phyloP scores from a whole-genome alignment of 2,797 vertebrate genomes.

The Scomberomorus guttatus region DNA sequence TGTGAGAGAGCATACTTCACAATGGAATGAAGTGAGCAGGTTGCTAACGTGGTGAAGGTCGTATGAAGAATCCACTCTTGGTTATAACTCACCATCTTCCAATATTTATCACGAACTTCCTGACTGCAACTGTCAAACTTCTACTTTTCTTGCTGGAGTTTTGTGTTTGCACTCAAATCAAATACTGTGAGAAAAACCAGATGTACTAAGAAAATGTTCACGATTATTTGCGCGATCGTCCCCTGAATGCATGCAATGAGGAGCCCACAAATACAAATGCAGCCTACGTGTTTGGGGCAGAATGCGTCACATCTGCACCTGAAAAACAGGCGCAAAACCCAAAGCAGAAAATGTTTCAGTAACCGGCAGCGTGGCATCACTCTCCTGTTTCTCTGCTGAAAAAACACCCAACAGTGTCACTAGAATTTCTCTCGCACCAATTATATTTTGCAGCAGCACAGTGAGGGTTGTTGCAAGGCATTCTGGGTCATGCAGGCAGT shows the following conservation, averaged over 20 bases:
- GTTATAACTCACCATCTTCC: background rate
- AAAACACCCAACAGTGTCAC: rapidly evolving
- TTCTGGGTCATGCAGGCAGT: too few species aligned
- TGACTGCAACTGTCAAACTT: background rate
- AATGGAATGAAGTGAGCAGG: background rate
- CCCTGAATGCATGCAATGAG: too few species aligned
- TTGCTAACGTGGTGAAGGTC: too few species aligned
- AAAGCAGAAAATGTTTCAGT: background rate
- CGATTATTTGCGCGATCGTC: too few species aligned
- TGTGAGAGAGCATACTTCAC: background rate
- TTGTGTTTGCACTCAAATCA: background rate
- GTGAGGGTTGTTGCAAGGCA: background rate
- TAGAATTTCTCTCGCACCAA: background rate
- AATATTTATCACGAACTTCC: too few species aligned
- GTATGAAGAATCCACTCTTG: too few species aligned
- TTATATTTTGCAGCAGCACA: background rate
- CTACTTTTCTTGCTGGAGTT: background rate
- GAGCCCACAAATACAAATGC: too few species aligned
- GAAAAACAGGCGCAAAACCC: too few species aligned
- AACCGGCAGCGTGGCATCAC: too few species aligned
- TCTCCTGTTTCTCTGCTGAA: slow-evolving; percentile 9
- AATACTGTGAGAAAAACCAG: background rate
- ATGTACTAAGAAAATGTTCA: too few species aligned
- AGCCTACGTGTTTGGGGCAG: too few species aligned
- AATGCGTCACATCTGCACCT: too few species aligned